These are phyloP conservation scores for Amia ocellicauda DNA, from an alignment of 2,113 vertebrate genomes.

Conservation along the genomic window DNA sequence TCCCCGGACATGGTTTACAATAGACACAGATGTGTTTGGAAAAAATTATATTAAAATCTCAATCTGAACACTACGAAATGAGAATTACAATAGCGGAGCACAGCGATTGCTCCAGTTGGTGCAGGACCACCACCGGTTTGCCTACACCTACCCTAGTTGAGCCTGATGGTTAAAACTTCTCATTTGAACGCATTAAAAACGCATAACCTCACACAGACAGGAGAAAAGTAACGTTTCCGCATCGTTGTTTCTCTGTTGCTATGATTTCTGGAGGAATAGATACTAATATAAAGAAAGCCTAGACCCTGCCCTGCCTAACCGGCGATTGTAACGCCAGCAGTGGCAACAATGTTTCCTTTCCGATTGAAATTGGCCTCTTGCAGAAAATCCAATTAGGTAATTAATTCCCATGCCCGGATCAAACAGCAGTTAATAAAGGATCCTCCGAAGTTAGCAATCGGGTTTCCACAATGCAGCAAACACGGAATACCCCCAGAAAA, in stretches of 20 bases:
- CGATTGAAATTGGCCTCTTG: conserved; percentile 26
- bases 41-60: conserved; percentile 4
- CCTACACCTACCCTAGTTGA: conserved; percentile 49
- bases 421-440: conserved; percentile 35
- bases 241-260: conserved; percentile 39
- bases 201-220: conserved; percentile 24
- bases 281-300: conserved; percentile 34
- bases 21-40: conserved; percentile 19
- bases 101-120: background rate
- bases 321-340: conserved; percentile 39
- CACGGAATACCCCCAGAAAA: conserved; percentile 24
- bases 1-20: conserved; percentile 86
- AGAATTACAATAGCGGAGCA: conserved; percentile 1
- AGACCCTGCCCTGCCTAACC: conserved; percentile 48
- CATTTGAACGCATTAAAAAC: conserved; percentile 20
- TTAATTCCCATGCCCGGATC: background rate
- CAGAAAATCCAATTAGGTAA: conserved; percentile 16
- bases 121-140: background rate
- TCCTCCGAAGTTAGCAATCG: conserved; percentile 39
- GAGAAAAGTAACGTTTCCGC: conserved; percentile 38
- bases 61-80: conserved; percentile 8
- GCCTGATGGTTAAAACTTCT: conserved; percentile 20
- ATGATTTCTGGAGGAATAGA: conserved; percentile 31
- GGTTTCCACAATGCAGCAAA: conserved; percentile 56
- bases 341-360: conserved; percentile 31